Evolutionary conservation across 2,888 invertebrate species (phyloP), one percentile per base, ranked within the genome.

Genomic region (Eupsilia transversa): DNA sequence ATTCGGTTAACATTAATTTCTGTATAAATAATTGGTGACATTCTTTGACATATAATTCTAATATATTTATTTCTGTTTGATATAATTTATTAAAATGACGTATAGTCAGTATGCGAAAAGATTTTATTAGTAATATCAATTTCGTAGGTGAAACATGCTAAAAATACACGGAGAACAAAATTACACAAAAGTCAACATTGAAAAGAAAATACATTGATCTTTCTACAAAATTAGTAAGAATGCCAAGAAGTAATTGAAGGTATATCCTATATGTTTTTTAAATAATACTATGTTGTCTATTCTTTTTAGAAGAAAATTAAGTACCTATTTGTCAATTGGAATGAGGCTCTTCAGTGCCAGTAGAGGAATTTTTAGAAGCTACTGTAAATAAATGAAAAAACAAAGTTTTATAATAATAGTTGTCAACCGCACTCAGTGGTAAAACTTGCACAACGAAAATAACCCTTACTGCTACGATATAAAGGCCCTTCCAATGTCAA

Each of bases 1-100:
- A 89, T 92, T 89, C 80, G 65, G 80, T 81, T 79, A 78, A 84
- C 86, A 89, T 90, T 86, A 88, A 84, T 86, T 84, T 86, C 79
- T 80, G 77, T 84, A 77, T 85, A 87, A 85, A 89, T 87, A 82
- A 83, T 85, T 86, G 83, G 75, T 77, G 69, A 72, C 72, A 72
- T 83, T 85, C 72, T 80, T 80, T 85, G 72, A 85, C 80, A 87
- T 86, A 82, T 88, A 33, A 60, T 72, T 68, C 27, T 43, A 74
- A 80, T 81, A 81, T 79, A 79, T 86, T 67, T 69, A 77, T 63
- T 72, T 76, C 38, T 77, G 27, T 61, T 68, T 54, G 1, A 38
- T 54, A 60, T 74, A 81, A 81, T 75, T 84, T 84, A 82, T 81
- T 68, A 30, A 41, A 52, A 75, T 75, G 54, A 33, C 60, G 52